Percentiles rank a stretch among this genome's conserved stretches.
These are phyloP conservation scores for Jordanella pulchra DNA, from an alignment of 2,797 vertebrate genomes.

Conservation along the genomic window DNA sequence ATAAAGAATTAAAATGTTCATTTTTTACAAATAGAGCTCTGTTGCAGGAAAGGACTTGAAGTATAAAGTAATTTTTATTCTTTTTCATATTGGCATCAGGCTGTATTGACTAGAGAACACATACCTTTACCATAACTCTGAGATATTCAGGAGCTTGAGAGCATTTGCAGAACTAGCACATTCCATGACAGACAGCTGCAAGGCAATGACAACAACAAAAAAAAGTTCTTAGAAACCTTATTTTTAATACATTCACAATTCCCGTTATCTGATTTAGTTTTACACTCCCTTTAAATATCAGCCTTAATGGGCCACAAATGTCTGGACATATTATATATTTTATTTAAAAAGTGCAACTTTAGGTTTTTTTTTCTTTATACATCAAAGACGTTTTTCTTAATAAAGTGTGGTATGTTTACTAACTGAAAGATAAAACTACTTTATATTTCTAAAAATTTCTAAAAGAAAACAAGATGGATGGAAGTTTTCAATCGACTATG, in stretches of 20 bases:
- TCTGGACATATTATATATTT: too few species aligned
- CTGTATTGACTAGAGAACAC: too few species aligned
- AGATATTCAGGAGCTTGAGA: too few species aligned
- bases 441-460: too few species aligned
- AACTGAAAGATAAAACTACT: neutral
- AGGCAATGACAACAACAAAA: too few species aligned
- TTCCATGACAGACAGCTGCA: too few species aligned
- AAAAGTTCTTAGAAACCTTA: too few species aligned
- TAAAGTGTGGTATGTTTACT: neutral
- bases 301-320: neutral
- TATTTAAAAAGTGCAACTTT: too few species aligned
- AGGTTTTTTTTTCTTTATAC: neutral
- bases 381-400: neutral
- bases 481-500: too few species aligned
- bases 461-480: too few species aligned
- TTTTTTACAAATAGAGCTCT: neutral
- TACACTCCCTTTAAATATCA: neutral
- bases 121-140: too few species aligned
- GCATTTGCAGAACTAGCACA: too few species aligned
- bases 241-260: neutral
- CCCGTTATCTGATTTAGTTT: neutral
- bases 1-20: neutral
- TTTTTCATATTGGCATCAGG: neutral
- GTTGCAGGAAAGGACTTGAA: neutral
- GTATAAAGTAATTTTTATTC: neutral